Conservation (phyloP, 2,888 invertebrate species). For the Neocrepidodera transversa region DNA sequence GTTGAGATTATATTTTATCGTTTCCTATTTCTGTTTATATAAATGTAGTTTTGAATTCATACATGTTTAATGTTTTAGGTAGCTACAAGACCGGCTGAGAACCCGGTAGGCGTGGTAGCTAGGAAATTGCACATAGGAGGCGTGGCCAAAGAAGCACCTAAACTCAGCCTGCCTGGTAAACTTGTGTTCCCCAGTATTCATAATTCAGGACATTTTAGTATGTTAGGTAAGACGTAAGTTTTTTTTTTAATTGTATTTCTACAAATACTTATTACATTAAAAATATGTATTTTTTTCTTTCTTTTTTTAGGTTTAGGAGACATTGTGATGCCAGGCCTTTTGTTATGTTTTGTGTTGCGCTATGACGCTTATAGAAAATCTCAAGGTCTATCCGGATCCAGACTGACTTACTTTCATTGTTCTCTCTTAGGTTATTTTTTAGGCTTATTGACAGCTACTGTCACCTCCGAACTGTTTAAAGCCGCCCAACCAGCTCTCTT, state of each 20-base stretch:
- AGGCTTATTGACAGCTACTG: slow-evolving; percentile 94
- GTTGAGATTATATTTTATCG: too few relatives aligned
- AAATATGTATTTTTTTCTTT: background rate
- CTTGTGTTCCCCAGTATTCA: slow-evolving; percentile 97
- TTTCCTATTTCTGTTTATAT: too few relatives aligned
- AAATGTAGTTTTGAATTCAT: too few relatives aligned
- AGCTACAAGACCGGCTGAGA: slow-evolving; percentile 85
- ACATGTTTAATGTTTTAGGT: slow-evolving; percentile 57
- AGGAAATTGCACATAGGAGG: slow-evolving; percentile 91
- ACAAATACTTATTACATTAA: too few relatives aligned
- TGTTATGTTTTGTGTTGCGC: slow-evolving; percentile 94
- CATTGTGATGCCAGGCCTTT: slow-evolving; percentile 93
- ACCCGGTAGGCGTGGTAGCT: slow-evolving; percentile 92
- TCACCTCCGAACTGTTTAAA: slow-evolving; percentile 97
- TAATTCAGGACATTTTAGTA: slow-evolving; percentile 95
- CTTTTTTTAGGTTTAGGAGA: slow-evolving; percentile 69
- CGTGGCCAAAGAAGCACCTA: slow-evolving; percentile 90
- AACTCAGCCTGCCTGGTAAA: slow-evolving; percentile 95
- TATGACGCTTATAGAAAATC: slow-evolving; percentile 98
- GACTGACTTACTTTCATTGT: slow-evolving; percentile 96
- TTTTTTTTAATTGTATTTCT: too few relatives aligned
- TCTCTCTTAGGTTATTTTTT: slow-evolving; percentile 96
- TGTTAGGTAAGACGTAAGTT: slow-evolving; percentile 80
- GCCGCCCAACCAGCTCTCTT: slow-evolving; percentile 97
- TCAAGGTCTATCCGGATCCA: slow-evolving; percentile 68